Base-by-base conservation (phyloP, 1,140 invertebrate genomes). In the Zophobas morio region DNA sequence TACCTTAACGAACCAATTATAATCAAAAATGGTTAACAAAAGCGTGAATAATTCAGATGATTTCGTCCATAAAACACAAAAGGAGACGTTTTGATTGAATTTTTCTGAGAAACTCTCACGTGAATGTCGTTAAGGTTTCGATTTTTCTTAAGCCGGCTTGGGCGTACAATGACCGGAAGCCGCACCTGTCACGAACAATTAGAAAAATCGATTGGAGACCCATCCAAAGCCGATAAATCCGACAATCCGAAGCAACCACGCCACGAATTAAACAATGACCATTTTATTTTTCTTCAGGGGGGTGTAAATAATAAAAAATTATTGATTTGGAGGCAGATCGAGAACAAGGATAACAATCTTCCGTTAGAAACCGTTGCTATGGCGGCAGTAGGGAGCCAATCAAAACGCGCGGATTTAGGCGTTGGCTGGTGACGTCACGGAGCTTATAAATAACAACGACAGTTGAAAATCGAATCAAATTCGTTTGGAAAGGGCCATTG, bases 381-480 rank as follows among this genome's bases (percentile, higher is more conserved):
- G 8, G 46, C 46, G n/a, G 5, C 47, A 42, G 73, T 32, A 39
- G 56, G 54, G 73, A 75, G 20, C 73, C 73, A 75, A 75, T 75
- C 73, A 75, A 40, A 75, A 2, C n/a, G 35, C 32, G 36, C 4
- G 34, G 47, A 75, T 39, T 74, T 54, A 54, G 73, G 73, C 73
- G 73, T 75, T 75, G 73, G 51, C 37, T 63, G 39, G 54, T 75
- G 73, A 75, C 73, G 73, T 63, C 73, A 75, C 20, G 1, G 1
- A 60, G 2, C 8, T 36, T 75, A 75, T 75, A 75, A 75, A 75
- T 75, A 75, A 40, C 57, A 60, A 75, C 73, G 73, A 34, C 37
- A 75, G 40, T 35, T 32, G 39, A 37, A 46, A 60, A 75, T 60
- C 73, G 73, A 63, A 46, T 40, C 73, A 60, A 74, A 63, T 56